Conservation (phyloP, 2,797 vertebrate genomes). For the Otolemur crassicaudatus region DNA sequence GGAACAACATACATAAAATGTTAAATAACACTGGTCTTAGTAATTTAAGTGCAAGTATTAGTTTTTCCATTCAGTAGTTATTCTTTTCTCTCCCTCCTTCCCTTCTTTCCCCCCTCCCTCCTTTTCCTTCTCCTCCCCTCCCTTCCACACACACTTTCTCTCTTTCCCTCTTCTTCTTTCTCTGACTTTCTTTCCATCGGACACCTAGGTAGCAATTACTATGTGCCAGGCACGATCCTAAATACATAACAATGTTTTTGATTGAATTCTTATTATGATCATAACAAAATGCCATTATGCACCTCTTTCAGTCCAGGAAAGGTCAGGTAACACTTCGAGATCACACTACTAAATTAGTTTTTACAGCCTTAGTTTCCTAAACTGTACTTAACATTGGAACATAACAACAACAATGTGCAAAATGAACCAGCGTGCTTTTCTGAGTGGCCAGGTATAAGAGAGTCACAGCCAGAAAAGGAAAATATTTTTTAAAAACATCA, state of each 20-base stretch:
- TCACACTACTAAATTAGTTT: background rate
- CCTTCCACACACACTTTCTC: background rate
- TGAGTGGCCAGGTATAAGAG: background rate
- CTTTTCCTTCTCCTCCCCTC: background rate
- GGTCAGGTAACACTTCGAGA: background rate
- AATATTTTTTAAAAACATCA: background rate
- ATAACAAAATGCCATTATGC: background rate
- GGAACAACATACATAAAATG: background rate
- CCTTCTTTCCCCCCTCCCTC: too few species aligned
- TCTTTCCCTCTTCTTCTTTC: background rate
- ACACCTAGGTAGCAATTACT: background rate
- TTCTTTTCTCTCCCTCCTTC: background rate
- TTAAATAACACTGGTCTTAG: background rate
- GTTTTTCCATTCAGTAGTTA: background rate
- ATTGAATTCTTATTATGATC: background rate
- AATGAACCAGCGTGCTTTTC: background rate
- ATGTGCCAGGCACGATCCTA: background rate
- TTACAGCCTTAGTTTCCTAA: conserved; percentile 1
- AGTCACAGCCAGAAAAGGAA: background rate
- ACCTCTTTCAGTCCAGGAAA: background rate
- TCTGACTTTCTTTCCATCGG: background rate
- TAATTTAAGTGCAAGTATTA: background rate
- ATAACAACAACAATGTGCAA: background rate
- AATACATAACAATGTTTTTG: background rate
- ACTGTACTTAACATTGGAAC: background rate